A percentile compares a stretch with the other conserved stretches of the same genome.
Conservation (phyloP, 2,797 vertebrate species). For the Petrocephalus sullivani region DNA sequence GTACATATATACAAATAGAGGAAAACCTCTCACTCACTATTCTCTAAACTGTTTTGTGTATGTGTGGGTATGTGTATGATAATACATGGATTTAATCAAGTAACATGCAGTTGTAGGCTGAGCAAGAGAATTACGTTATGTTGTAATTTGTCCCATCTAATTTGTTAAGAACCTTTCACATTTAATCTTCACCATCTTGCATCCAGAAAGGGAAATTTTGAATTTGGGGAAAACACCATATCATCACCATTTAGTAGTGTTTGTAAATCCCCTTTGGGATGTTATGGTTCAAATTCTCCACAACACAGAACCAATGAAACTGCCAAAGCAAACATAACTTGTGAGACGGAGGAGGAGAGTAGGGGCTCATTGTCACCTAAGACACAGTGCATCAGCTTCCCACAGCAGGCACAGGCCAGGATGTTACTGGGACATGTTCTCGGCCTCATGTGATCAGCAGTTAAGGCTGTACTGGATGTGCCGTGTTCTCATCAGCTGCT, state of each 20-base stretch:
- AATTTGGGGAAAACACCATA: neutral
- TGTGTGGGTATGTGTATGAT: neutral
- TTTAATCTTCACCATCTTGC: neutral
- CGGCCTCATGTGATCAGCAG: neutral
- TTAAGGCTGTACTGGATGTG: neutral
- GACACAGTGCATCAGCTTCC: too few species aligned
- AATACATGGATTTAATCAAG: neutral
- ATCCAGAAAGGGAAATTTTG: neutral
- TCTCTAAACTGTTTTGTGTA: neutral
- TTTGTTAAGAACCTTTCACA: neutral
- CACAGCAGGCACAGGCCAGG: neutral
- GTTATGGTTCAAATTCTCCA: neutral
- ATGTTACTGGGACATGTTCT: neutral
- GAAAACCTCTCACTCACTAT: neutral
- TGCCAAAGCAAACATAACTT: neutral
- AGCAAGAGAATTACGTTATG: neutral
- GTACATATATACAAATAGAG: neutral
- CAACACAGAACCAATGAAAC: neutral
- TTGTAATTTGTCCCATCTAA: neutral
- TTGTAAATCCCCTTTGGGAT: neutral
- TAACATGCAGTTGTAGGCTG: neutral
- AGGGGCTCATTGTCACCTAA: neutral
- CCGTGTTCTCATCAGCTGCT: neutral
- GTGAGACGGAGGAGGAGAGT: neutral
- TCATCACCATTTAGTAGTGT: neutral